These are phyloP conservation scores for Gambusia holbrooki DNA, from an alignment of 2,113 vertebrate genomes.

Conservation along the genomic window DNA sequence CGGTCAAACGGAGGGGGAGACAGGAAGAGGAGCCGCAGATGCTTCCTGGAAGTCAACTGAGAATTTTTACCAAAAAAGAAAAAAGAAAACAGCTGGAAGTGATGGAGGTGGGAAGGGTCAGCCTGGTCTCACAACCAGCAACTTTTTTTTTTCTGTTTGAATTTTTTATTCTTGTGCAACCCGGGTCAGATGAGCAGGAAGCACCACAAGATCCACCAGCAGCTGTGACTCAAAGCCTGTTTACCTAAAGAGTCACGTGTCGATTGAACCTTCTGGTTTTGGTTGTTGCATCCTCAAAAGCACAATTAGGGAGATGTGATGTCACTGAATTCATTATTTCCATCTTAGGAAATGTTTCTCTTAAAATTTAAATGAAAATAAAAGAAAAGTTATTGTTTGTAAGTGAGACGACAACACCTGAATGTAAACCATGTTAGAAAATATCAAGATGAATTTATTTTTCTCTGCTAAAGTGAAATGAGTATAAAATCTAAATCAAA, in stretches of 20 bases:
- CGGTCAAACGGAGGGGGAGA: slow-evolving; percentile 31
- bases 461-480: background rate
- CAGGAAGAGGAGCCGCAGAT: slow-evolving; percentile 60
- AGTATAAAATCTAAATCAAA: slow-evolving; percentile 11
- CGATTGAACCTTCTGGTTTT: slow-evolving; percentile 23
- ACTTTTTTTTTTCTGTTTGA: background rate
- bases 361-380: background rate
- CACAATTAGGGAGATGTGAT: background rate
- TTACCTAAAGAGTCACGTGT: slow-evolving; percentile 11
- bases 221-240: slow-evolving; percentile 36
- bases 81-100: background rate
- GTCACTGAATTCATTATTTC: background rate
- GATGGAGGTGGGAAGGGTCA: background rate
- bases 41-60: slow-evolving; percentile 55
- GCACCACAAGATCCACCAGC: slow-evolving; percentile 42
- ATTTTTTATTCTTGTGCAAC: background rate
- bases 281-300: slow-evolving; percentile 45
- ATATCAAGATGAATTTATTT: slow-evolving; percentile 9
- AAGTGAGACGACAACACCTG: slow-evolving; percentile 1
- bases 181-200: slow-evolving; percentile 15
- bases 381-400: background rate
- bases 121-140: slow-evolving; percentile 28
- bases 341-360: background rate
- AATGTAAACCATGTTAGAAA: slow-evolving; percentile 3
- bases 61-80: background rate